Evolutionary conservation across 2,113 vertebrate genomes (phyloP).

Genomic region (Eretmochelys imbricata): DNA sequence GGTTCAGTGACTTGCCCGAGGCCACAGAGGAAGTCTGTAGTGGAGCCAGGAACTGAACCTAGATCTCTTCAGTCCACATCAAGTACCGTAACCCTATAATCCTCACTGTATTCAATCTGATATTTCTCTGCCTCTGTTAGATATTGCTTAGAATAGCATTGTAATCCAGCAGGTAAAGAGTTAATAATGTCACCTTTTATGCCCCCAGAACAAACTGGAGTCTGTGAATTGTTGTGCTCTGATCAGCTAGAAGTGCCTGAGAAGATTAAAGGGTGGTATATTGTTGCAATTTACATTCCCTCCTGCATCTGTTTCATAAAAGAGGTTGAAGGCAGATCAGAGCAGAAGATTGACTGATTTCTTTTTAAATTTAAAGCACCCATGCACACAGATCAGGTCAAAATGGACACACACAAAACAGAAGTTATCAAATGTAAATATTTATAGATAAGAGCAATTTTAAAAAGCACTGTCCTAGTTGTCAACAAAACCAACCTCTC

Average conservation of each 20-base stretch:
- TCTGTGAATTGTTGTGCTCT: rapidly evolving
- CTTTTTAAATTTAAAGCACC: neutral
- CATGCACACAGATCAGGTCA: neutral
- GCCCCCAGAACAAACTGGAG: neutral
- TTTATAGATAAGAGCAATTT: neutral
- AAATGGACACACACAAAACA: neutral
- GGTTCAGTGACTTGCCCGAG: neutral
- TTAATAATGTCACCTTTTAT: neutral
- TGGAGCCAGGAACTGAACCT: neutral
- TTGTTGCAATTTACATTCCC: neutral
- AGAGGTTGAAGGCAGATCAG: neutral
- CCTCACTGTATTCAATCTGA: neutral
- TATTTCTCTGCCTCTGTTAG: neutral
- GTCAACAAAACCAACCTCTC: neutral
- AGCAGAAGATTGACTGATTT: neutral
- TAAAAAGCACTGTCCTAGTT: neutral
- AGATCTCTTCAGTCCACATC: neutral
- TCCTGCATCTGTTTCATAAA: slow-evolving; percentile 24
- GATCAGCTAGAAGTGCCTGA: neutral
- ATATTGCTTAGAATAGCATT: neutral
- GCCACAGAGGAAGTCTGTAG: neutral
- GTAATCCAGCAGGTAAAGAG: neutral
- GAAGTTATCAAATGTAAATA: neutral
- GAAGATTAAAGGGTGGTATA: slow-evolving; percentile 19
- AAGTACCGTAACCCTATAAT: neutral